phyloP scores from a whole-genome alignment of 2,888 invertebrate species.

The Salpingus planirostris region DNA sequence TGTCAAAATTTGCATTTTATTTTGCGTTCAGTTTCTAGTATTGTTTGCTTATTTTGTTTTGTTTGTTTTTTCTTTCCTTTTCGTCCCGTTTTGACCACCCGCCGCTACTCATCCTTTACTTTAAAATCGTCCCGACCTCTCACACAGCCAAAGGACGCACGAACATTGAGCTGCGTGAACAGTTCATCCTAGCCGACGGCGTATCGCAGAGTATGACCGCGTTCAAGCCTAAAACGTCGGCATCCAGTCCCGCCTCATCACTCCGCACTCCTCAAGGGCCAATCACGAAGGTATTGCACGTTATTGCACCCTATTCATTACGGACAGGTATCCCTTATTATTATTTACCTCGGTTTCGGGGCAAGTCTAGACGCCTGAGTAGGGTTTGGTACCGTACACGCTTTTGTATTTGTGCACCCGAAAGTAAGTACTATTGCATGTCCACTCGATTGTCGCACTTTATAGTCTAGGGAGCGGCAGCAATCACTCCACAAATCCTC shows the following conservation, averaged over 20 bases:
- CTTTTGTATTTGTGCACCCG: no score
- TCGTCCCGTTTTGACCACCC: slow-evolving; percentile 3
- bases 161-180: slow-evolving; percentile 98
- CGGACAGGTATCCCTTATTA: no score
- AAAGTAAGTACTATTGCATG: no score
- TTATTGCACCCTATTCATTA: no score
- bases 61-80: slow-evolving; percentile 21
- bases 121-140: no score
- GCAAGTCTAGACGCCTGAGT: no score
- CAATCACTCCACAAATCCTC: no score
- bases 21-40: slow-evolving; percentile 18
- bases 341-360: no score
- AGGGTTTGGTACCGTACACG: no score
- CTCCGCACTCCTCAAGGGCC: slow-evolving; percentile 72
- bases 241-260: slow-evolving; percentile 58
- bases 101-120: slow-evolving; percentile 9
- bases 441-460: no score
- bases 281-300: slow-evolving; percentile 79
- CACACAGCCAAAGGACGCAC: slow-evolving; percentile 90
- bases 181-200: slow-evolving; percentile 97
- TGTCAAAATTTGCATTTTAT: no score
- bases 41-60: slow-evolving; percentile 35
- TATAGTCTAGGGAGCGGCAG: no score
- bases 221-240: slow-evolving; percentile 91
- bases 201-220: slow-evolving; percentile 98